Conservation (phyloP, 2,113 vertebrate species). For the Odontophorus gujanensis region DNA sequence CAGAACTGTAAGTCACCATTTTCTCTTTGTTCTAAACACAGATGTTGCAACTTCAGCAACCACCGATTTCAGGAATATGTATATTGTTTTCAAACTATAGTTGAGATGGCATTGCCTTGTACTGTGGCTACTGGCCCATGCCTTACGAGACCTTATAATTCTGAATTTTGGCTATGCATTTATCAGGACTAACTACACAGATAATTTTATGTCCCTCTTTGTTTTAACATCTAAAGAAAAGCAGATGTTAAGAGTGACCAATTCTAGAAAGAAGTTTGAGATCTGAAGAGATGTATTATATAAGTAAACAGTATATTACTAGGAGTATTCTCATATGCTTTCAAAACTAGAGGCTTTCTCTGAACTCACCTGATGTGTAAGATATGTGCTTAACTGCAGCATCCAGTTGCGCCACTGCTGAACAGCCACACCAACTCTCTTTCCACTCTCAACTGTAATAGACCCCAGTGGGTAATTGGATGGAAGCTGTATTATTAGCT, state of each 20-base stretch:
- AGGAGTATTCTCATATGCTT: not conserved
- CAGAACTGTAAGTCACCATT: not conserved
- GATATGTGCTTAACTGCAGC: slow-evolving; percentile 96
- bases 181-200: not conserved
- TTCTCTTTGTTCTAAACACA: not conserved
- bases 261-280: not conserved
- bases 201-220: not conserved
- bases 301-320: not conserved
- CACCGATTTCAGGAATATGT: not conserved
- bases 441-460: slow-evolving; percentile 93
- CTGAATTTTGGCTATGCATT: not conserved
- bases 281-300: not conserved
- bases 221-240: not conserved
- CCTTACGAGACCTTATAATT: not conserved
- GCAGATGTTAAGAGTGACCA: not conserved
- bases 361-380: slow-evolving; percentile 91
- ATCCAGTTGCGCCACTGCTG: slow-evolving; percentile 99
- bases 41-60: not conserved
- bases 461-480: slow-evolving; percentile 93
- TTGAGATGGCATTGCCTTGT: not conserved
- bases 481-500: slow-evolving; percentile 95
- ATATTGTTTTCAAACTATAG: not conserved
- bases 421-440: slow-evolving; percentile 94
- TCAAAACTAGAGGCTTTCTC: not conserved
- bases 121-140: not conserved